phyloP scores from a whole-genome alignment of 1,140 invertebrate genomes.

The Pseudachorutes palmiensis region DNA sequence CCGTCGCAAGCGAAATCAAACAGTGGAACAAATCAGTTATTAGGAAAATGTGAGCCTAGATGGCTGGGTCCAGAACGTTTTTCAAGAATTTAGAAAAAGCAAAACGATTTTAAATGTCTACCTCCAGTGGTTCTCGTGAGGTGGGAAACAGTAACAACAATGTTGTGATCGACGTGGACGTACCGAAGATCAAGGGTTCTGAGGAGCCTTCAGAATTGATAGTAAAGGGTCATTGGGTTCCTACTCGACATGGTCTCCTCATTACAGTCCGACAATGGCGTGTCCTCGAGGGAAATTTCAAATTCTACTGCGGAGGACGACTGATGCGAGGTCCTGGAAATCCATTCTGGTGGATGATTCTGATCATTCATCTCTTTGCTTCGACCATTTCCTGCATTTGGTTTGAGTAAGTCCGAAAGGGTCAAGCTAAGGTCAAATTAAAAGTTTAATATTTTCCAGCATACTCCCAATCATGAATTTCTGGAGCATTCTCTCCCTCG shows the following conservation, averaged over 20 bases:
- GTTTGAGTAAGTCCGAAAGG: conserved; percentile 4
- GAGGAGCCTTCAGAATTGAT: no score
- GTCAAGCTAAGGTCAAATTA: not conserved
- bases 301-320: conserved; percentile 7
- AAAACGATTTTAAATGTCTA: no score
- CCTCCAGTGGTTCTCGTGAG: no score
- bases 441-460: not conserved
- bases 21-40: no score
- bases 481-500: not conserved
- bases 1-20: no score
- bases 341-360: not conserved
- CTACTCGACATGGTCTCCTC: not conserved
- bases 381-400: not conserved
- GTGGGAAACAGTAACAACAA: no score
- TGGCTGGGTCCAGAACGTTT: no score
- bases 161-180: no score
- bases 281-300: conserved; percentile 14
- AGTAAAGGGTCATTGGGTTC: not conserved
- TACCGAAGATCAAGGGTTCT: no score
- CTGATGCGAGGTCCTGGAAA: conserved; percentile 2
- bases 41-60: no score
- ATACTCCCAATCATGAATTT: not conserved
- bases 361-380: conserved; percentile 1
- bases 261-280: conserved; percentile 16
- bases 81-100: no score